Evolutionary conservation across 1,140 invertebrate genomes (phyloP), one percentile per base, ranked within the genome.

Genomic region (Agrypnia vestita): DNA sequence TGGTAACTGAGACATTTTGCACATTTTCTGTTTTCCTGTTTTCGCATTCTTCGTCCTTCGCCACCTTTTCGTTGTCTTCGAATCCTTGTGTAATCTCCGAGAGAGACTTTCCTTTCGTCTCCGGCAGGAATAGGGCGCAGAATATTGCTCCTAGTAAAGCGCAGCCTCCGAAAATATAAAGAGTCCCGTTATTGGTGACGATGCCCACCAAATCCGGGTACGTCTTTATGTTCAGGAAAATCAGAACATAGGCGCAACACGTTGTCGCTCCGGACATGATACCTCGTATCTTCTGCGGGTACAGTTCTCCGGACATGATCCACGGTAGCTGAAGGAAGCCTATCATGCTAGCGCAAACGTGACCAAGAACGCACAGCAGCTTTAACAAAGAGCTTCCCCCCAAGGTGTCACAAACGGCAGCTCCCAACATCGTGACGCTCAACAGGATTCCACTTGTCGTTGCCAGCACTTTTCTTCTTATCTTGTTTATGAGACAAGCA

Each of bases 61-160:
- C 87, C 80, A 83, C 86, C n/a, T 89, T 90, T 7, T 86, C 25
- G 49, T 88, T 88, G 0, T 87, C 86, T 67, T 90, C 90, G 71
- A 94, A 94, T 78, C 88, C 88, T 19, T 85, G 90, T 86, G 94
- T 94, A 46, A 97, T 96, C 85, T 97, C 94, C 19, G 93, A 91
- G n/a, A 96, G 87, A 51, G 91, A 93, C 83, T 94, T 94, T 8
- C 94, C 94, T 85, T 94, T 94, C 0, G 96, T 97, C 87, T 97
- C 96, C 0, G 95, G 95, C 0, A 97, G 88, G 84, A 94, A 91
- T 11, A 93, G 89, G 1, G 91, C 86, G 13, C 93, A 94, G 84
- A 94, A 95, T 0, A 93, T 83, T 0, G 93, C 90, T 0, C 95
- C 92, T 0, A 94, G 62, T 0, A 94, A 85, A 0, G 94, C 93